These are phyloP conservation scores for Sinocyclocheilus anshuiensis DNA, from an alignment of 2,113 vertebrate species.

Conservation along the genomic window DNA sequence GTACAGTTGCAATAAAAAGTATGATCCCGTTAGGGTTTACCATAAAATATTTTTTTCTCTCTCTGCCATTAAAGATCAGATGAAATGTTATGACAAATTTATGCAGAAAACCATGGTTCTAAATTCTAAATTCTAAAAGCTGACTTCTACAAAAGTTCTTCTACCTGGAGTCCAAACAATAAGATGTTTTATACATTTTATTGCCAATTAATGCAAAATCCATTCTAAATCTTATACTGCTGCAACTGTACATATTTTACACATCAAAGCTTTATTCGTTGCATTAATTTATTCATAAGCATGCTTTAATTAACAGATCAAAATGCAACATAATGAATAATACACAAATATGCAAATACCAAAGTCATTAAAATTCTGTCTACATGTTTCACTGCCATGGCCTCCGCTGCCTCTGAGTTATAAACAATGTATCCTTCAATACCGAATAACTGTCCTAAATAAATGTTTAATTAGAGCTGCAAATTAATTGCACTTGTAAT, in stretches of 20 bases:
- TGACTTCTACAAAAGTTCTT: neutral
- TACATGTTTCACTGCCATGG: neutral
- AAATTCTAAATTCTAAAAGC: no score
- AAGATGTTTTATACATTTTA: neutral
- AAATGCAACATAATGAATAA: conserved; percentile 3
- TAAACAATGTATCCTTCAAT: neutral
- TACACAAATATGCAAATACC: conserved; percentile 11
- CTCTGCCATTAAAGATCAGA: no score
- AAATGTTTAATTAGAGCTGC: conserved; percentile 25
- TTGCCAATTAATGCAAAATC: neutral
- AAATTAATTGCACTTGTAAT: conserved; percentile 17
- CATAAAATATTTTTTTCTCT: neutral
- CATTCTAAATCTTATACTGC: neutral
- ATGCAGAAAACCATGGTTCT: no score
- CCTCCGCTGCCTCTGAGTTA: neutral
- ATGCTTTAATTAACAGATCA: neutral
- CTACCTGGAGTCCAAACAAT: neutral
- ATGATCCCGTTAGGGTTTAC: neutral
- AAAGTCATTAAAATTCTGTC: neutral
- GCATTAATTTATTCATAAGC: neutral
- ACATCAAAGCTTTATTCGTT: neutral
- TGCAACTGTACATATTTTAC: neutral
- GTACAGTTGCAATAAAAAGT: neutral
- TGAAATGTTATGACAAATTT: no score
- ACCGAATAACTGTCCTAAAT: neutral